Conservation (phyloP, 2,113 vertebrate genomes). For the Pseudorhombus dupliciocellatus region DNA sequence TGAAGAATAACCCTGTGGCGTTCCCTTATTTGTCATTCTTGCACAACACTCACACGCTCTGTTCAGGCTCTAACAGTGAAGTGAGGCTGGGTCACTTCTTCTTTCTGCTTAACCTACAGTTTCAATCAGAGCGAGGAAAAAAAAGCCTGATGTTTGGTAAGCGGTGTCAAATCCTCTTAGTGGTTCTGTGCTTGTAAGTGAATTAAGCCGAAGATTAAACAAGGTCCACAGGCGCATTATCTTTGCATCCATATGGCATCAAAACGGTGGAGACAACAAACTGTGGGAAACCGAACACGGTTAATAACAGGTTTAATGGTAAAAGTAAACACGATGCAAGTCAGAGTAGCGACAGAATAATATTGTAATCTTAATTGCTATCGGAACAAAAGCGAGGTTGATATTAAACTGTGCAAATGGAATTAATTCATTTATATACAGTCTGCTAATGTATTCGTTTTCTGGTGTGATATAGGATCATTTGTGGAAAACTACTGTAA, state of each 20-base stretch:
- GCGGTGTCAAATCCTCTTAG: slow-evolving; percentile 58
- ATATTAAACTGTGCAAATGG: slow-evolving; percentile 38
- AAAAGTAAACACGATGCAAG: slow-evolving; percentile 52
- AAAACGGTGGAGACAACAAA: slow-evolving; percentile 46
- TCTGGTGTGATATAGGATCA: slow-evolving; percentile 9
- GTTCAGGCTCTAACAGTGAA: slow-evolving; percentile 20
- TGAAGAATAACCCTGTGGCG: slow-evolving; percentile 27
- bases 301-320: slow-evolving; percentile 64
- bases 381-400: slow-evolving; percentile 23
- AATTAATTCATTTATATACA: slow-evolving; percentile 9
- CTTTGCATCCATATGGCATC: slow-evolving; percentile 45
- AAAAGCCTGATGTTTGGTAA: slow-evolving; percentile 46
- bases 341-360: slow-evolving; percentile 41
- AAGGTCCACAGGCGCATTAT: slow-evolving; percentile 46
- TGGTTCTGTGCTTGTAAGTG: slow-evolving; percentile 50
- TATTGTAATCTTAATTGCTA: slow-evolving; percentile 9
- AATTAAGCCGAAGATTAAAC: slow-evolving; percentile 60
- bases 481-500: slow-evolving; percentile 6
- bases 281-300: slow-evolving; percentile 7
- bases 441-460: slow-evolving; percentile 12
- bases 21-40: slow-evolving; percentile 15
- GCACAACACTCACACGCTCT: not conserved
- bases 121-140: slow-evolving; percentile 13
- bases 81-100: slow-evolving; percentile 15
- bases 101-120: slow-evolving; percentile 13